phyloP scores from a whole-genome alignment of 2,888 invertebrate species.

The Cheilosia soror region DNA sequence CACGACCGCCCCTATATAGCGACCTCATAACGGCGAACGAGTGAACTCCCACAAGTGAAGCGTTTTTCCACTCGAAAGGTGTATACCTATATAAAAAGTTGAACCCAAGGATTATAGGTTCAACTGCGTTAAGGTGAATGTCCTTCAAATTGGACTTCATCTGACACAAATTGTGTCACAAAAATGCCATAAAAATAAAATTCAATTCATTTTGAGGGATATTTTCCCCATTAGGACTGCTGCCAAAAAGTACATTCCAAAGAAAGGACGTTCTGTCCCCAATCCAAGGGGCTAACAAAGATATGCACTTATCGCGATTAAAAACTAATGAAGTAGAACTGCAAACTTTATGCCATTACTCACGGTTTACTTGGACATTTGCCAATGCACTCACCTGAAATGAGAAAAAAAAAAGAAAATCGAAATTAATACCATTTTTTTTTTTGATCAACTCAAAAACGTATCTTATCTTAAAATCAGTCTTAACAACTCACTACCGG shows the following conservation, averaged over 20 bases:
- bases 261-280: conserved; percentile 31
- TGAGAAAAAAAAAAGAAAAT: conserved; percentile 13
- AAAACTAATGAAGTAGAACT: conserved; percentile 52
- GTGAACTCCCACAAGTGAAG: conserved; percentile 62
- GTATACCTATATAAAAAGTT: conserved; percentile 35
- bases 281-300: conserved; percentile 19
- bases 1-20: no score
- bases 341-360: conserved; percentile 28
- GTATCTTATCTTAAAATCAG: conserved; percentile 14
- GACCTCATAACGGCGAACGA: conserved; percentile 29
- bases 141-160: conserved; percentile 27
- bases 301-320: conserved; percentile 41
- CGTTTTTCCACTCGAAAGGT: conserved; percentile 61
- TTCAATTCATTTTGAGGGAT: conserved; percentile 36
- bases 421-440: not conserved
- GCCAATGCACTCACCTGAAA: conserved; percentile 65
- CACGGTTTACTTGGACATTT: conserved; percentile 49
- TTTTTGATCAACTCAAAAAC: conserved; percentile 15
- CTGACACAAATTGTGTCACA: conserved; percentile 53
- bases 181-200: conserved; percentile 35
- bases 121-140: conserved; percentile 49
- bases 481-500: conserved; percentile 21
- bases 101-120: conserved; percentile 52
- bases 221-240: conserved; percentile 49
- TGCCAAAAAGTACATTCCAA: conserved; percentile 53